Percentiles rank a stretch among this genome's conserved stretches.
These are phyloP conservation scores for Ascaphus truei DNA, from an alignment of 2,113 vertebrate species.

Conservation along the genomic window DNA sequence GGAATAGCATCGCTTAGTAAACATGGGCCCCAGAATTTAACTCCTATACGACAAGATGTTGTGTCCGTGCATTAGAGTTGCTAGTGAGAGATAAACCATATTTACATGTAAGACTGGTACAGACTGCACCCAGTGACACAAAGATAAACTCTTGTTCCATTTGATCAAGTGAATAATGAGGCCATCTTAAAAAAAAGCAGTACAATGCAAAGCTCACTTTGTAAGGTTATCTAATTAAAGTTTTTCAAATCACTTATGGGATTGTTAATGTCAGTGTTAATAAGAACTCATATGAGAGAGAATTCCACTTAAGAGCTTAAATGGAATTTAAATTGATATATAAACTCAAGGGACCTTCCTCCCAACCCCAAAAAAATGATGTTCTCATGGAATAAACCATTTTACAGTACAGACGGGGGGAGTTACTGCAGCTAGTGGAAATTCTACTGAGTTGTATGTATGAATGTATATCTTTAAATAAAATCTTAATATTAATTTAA, in stretches of 20 bases:
- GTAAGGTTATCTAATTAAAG: conserved; percentile 30
- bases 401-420: too few relatives aligned
- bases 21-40: too few relatives aligned
- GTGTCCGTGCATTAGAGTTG: too few relatives aligned
- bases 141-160: not conserved
- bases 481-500: too few relatives aligned
- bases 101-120: too few relatives aligned
- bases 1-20: too few relatives aligned
- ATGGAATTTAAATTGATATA: conserved; percentile 34
- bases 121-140: not conserved
- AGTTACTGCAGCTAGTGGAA: too few relatives aligned
- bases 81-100: too few relatives aligned
- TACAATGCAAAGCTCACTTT: conserved; percentile 20
- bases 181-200: conserved; percentile 3
- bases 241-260: conserved; percentile 30
- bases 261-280: conserved; percentile 21
- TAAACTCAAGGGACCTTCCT: not conserved
- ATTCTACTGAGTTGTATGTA: too few relatives aligned
- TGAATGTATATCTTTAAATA: too few relatives aligned
- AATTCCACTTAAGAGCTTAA: conserved; percentile 16
- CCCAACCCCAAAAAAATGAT: conserved; percentile 7
- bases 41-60: too few relatives aligned
- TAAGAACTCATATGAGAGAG: conserved; percentile 23
- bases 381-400: not conserved
- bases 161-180: not conserved